These are phyloP conservation scores for Stratiomys singularior DNA, from an alignment of 2,888 invertebrate genomes.

Conservation along the genomic window DNA sequence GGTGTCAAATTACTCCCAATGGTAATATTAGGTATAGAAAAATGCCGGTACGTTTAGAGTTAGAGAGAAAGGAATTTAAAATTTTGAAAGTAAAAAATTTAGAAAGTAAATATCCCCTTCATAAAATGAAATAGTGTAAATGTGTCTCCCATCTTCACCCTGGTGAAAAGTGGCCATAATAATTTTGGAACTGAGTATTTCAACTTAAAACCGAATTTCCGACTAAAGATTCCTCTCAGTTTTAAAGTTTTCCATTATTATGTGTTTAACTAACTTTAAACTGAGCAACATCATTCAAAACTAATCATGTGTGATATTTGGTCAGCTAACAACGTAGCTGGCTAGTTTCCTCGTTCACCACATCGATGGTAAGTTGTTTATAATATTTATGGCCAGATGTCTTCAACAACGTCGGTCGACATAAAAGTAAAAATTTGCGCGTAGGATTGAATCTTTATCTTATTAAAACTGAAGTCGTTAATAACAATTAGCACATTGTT, in stretches of 20 bases:
- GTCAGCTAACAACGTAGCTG: neutral
- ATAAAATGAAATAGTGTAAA: no score
- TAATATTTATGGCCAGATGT: constrained; percentile 24
- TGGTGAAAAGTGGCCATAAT: no score
- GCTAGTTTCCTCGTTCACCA: neutral
- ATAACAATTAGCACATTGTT: constrained; percentile 47
- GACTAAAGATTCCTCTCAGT: neutral
- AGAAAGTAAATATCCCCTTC: no score
- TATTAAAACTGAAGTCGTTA: constrained; percentile 29
- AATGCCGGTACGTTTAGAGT: no score
- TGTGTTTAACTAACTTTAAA: constrained; percentile 1
- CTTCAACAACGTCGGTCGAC: constrained; percentile 1
- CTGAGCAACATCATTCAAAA: constrained; percentile 24
- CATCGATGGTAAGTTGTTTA: neutral
- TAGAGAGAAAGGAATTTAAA: no score
- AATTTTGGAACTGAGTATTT: no score
- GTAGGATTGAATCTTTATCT: constrained; percentile 26
- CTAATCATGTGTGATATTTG: constrained; percentile 15
- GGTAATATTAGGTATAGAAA: no score
- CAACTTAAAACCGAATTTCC: neutral
- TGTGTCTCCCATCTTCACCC: no score
- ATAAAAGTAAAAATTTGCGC: constrained; percentile 4
- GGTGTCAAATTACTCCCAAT: no score
- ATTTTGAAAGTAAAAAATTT: no score
- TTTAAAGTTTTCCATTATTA: neutral